Evolutionary conservation across 1,140 invertebrate genomes (phyloP).

Genomic region (Drosophila carrolli): DNA sequence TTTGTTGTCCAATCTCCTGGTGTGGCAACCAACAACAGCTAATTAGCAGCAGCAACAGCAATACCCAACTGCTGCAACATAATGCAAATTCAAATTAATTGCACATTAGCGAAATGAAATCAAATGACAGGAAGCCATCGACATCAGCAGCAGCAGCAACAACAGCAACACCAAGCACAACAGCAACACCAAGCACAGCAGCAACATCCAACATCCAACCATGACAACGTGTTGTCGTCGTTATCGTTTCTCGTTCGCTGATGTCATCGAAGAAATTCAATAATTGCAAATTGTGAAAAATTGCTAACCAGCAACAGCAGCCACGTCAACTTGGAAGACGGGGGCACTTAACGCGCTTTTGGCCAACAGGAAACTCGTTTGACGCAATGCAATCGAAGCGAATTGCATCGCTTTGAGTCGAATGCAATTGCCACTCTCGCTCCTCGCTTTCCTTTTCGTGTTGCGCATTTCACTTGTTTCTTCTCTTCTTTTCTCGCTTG

Average conservation of each 20-base stretch:
- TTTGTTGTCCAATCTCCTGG: constrained; percentile 10
- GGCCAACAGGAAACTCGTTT: constrained; percentile 63
- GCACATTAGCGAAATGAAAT: constrained; percentile 61
- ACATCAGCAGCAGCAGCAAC: constrained; percentile 13
- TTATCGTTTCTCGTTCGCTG: constrained; percentile 35
- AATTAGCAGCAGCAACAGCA: constrained; percentile 46
- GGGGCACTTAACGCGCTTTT: constrained; percentile 65
- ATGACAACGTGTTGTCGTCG: constrained; percentile 21
- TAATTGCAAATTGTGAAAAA: constrained; percentile 73
- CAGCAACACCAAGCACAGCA: constrained; percentile 1
- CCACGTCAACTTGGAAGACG: not conserved
- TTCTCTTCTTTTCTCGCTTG: constrained; percentile 35
- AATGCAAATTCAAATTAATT: constrained; percentile 63
- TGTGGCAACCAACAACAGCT: constrained; percentile 35
- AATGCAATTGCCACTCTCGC: constrained; percentile 34
- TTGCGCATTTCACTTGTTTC: constrained; percentile 33
- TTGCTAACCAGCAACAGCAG: constrained; percentile 41
- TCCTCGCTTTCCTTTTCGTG: constrained; percentile 35
- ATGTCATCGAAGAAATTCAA: constrained; percentile 73
- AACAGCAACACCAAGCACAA: not conserved
- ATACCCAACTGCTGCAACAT: constrained; percentile 27
- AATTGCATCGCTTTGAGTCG: constrained; percentile 19
- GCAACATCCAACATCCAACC: constrained; percentile 22
- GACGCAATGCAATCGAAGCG: constrained; percentile 38
- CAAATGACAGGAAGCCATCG: constrained; percentile 66